phyloP scores from a whole-genome alignment of 2,797 vertebrate species.

The Hypotaenidia okinawae region DNA sequence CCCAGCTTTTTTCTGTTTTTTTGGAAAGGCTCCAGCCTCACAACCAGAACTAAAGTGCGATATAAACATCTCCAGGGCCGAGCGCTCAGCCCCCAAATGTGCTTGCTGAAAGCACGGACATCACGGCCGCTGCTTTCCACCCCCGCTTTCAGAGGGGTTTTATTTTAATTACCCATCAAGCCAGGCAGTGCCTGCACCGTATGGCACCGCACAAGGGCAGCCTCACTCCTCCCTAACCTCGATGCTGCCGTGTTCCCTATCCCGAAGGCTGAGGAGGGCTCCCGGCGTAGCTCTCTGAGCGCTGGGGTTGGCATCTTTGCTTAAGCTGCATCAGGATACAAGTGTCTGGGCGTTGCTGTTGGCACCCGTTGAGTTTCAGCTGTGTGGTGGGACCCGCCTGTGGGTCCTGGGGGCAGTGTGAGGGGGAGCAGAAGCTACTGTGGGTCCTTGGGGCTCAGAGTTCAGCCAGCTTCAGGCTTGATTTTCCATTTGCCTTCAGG shows the following conservation, averaged over 20 bases:
- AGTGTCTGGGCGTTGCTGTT: not conserved
- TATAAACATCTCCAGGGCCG: constrained; percentile 77
- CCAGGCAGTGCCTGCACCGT: not conserved
- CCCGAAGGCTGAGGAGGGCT: not conserved
- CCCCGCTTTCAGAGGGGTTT: not conserved
- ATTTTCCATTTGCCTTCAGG: too few species aligned
- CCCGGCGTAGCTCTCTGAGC: fast-evolving
- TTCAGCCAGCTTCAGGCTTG: too few species aligned
- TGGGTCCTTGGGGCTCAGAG: fast-evolving
- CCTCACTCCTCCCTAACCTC: not conserved
- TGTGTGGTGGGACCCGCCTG: not conserved
- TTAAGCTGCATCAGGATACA: fast-evolving
- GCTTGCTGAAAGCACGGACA: constrained; percentile 46
- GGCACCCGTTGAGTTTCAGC: too few species aligned
- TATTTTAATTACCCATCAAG: constrained; percentile 51
- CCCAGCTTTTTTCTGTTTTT: not conserved
- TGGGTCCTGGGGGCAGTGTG: not conserved
- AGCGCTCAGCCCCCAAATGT: constrained; percentile 58
- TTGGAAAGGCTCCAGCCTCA: constrained; percentile 82
- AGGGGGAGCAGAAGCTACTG: not conserved
- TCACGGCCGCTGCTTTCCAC: not conserved
- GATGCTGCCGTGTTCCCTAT: not conserved
- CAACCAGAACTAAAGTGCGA: constrained; percentile 81
- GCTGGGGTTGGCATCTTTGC: not conserved
- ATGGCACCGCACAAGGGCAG: not conserved